Evolutionary conservation across 35 echinoderm and acorn worm species (phyloP), one percentile per base, ranked within the genome.

Genomic region (Ptychodera flava): DNA sequence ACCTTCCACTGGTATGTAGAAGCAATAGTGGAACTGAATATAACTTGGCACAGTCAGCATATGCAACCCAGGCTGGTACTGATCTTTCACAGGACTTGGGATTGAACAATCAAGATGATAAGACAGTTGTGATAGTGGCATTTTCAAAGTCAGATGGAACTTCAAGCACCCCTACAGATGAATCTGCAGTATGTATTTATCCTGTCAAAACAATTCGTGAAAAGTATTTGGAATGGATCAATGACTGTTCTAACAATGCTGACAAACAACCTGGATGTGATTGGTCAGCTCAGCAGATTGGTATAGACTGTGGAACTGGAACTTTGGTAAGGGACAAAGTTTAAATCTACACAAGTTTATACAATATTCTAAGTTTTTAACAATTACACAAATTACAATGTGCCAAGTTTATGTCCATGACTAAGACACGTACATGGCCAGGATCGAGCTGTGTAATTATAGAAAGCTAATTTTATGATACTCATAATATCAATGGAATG

Each of bases 121-220:
- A 97, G 77, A 82, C 76, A 0, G 91, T 93, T n/a, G 81, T 97
- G 15, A 88, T 93, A 80, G 91, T 97, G 0, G 91, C 91, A 0
- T 97, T 97, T 89, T 78, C 91, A 28, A 89, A 93, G 36, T 83
- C 91, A 1, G 38, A 52, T 28, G 88, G 34, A 6, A 84, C 93
- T 32, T 36, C 86, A 14, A 78, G 81, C 27, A 86, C 85, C 1
- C 91, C 91, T 1, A 77, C 80, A 16, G 82, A 86, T 1, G 89
- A 90, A 29, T 93, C 94, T 1, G 94, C 94, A 14, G 86, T 97
- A 1, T 97, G 94, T 53, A 93, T 97, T 88, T 97, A 97, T 38
- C 86, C 92, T 12, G 79, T 97, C 29, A 88, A 85, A 34, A 15
- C n/a, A 33, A 90, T 97, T 32, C 87, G 84, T 37, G 15, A 91